Conservation (phyloP, 64 coral and sea anemone genomes). For the Dendrophyllia cribrosa region DNA sequence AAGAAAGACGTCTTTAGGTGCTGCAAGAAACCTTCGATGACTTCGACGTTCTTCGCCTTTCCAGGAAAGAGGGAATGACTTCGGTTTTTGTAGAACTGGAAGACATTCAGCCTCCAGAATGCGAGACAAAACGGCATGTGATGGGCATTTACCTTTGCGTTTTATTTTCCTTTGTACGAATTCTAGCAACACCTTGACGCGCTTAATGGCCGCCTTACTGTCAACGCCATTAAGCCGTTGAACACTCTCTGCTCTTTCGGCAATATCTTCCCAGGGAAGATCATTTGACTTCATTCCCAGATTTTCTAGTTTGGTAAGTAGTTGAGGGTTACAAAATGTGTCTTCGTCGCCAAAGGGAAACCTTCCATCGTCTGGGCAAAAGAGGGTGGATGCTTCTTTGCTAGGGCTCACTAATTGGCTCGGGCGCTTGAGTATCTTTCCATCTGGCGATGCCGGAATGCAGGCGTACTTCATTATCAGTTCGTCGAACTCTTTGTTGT, state of each 20-base stretch:
- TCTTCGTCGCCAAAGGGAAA: slow-evolving; percentile 59
- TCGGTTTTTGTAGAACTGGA: slow-evolving; percentile 70
- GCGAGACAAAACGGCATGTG: background rate
- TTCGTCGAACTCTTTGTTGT: slow-evolving; percentile 1
- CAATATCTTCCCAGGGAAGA: slow-evolving; percentile 64
- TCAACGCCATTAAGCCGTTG: slow-evolving; percentile 7
- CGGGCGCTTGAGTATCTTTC: slow-evolving; percentile 58
- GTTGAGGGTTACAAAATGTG: background rate
- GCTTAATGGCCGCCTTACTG: background rate
- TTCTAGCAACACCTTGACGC: slow-evolving; percentile 41
- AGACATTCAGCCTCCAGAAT: slow-evolving; percentile 63
- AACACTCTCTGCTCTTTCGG: slow-evolving; percentile 72
- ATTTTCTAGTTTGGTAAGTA: slow-evolving; percentile 32
- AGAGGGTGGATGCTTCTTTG: slow-evolving; percentile 39
- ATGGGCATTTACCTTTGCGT: background rate
- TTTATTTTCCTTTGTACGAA: slow-evolving; percentile 42
- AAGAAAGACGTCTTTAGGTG: slow-evolving; percentile 54
- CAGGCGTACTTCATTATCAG: slow-evolving; percentile 39
- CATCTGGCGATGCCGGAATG: slow-evolving; percentile 60
- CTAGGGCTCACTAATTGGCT: slow-evolving; percentile 61
- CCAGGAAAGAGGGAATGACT: slow-evolving; percentile 75
- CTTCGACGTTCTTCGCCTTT: slow-evolving; percentile 51
- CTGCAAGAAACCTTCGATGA: background rate
- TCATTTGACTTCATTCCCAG: slow-evolving; percentile 74
- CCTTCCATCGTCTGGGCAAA: slow-evolving; percentile 59